Conservation (phyloP, 2,888 invertebrate species). For the Scelioninae gen. 2 region DNA sequence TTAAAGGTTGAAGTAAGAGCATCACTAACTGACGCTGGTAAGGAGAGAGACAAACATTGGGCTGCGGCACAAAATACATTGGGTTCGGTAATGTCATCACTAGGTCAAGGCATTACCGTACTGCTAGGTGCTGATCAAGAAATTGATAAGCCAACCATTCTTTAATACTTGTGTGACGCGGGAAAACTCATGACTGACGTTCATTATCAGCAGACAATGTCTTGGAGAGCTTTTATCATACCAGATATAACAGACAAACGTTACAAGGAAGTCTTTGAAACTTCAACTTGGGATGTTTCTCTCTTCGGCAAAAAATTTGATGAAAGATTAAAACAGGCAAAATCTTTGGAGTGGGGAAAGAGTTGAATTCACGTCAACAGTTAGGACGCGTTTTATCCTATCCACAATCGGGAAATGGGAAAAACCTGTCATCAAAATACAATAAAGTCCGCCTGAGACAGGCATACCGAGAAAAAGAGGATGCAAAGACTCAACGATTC, state of each 20-base stretch:
- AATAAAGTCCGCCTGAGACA: neutral
- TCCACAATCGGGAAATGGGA: slow-evolving; percentile 3
- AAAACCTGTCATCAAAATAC: neutral
- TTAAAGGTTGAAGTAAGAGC: slow-evolving; percentile 12
- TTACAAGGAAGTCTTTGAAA: slow-evolving; percentile 16
- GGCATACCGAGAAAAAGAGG: slow-evolving; percentile 7
- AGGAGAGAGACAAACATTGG: slow-evolving; percentile 26
- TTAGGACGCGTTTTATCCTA: neutral
- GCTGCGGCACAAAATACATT: slow-evolving; percentile 15
- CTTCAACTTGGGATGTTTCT: neutral
- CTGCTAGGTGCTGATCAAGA: neutral
- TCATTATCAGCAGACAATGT: slow-evolving; percentile 9
- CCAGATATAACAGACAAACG: slow-evolving; percentile 3
- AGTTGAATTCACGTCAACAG: neutral
- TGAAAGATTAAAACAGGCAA: neutral
- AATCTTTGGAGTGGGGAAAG: slow-evolving; percentile 2
- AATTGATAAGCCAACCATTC: neutral
- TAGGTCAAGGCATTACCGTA: slow-evolving; percentile 12
- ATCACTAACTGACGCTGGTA: slow-evolving; percentile 1
- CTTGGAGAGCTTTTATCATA: slow-evolving; percentile 20
- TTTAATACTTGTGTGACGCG: slow-evolving; percentile 8
- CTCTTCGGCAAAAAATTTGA: slow-evolving; percentile 12
- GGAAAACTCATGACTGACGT: slow-evolving; percentile 15
- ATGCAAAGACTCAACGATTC: slow-evolving; percentile 12
- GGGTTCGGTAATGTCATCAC: slow-evolving; percentile 25